Evolutionary conservation across 1,140 invertebrate genomes (phyloP).

Genomic region (Galendromus occidentalis): DNA sequence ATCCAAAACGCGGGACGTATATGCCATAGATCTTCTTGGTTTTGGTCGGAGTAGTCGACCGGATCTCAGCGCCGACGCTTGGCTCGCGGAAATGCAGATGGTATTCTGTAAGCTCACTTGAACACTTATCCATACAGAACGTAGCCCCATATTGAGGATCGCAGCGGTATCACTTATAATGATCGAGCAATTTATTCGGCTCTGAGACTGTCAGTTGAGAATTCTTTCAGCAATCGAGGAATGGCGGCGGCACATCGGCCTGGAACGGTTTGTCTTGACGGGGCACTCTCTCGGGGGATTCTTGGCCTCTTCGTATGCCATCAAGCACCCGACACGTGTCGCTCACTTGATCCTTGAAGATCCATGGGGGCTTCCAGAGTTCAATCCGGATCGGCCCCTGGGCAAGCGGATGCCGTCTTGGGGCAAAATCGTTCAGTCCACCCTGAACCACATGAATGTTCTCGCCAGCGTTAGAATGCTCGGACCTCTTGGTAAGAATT

Average conservation of each 20-base stretch:
- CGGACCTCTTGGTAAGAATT: conserved; percentile 47
- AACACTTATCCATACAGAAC: background rate
- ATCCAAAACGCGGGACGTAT: conserved; percentile 57
- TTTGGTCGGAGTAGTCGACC: conserved; percentile 83
- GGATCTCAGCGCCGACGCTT: conserved; percentile 50
- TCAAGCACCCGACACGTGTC: conserved; percentile 59
- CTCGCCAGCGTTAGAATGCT: conserved; percentile 67
- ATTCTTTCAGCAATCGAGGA: conserved; percentile 45
- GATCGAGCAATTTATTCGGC: background rate
- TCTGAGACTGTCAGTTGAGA: background rate
- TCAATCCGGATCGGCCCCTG: conserved; percentile 29
- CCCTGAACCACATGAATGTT: conserved; percentile 68
- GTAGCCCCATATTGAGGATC: background rate
- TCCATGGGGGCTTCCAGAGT: conserved; percentile 88
- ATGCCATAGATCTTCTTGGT: conserved; percentile 80
- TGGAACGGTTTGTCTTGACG: conserved; percentile 71
- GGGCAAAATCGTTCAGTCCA: conserved; percentile 45
- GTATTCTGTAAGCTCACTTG: conserved; percentile 33
- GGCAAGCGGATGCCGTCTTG: conserved; percentile 40
- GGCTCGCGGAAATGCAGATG: conserved; percentile 65
- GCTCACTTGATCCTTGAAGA: conserved; percentile 80
- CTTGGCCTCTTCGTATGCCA: conserved; percentile 70
- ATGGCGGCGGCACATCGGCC: conserved; percentile 71
- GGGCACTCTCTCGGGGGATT: conserved; percentile 92
- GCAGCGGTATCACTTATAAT: background rate